These are phyloP conservation scores for Sussaba pulchella DNA, from an alignment of 2,888 invertebrate species.

Conservation along the genomic window DNA sequence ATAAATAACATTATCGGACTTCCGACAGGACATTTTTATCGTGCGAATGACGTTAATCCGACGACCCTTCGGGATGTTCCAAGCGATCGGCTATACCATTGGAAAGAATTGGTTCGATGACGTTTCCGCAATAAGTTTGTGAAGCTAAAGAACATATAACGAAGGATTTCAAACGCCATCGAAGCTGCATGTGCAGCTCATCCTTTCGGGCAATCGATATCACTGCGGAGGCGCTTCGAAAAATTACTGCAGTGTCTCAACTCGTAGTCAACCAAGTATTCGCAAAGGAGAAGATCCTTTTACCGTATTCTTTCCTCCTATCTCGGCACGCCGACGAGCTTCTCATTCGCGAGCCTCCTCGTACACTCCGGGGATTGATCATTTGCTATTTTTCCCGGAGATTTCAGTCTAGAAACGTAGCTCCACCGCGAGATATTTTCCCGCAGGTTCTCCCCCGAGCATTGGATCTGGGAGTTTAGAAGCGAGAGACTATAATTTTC, in stretches of 20 bases:
- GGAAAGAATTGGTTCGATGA: not conserved
- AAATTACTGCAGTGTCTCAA: constrained; percentile 60
- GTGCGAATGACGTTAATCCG: not conserved
- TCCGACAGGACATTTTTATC: not conserved
- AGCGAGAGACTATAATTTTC: not conserved
- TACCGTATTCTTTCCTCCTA: not conserved
- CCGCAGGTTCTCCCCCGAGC: not conserved
- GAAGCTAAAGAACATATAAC: constrained; percentile 48
- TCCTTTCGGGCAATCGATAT: constrained; percentile 31
- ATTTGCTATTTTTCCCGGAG: constrained; percentile 22
- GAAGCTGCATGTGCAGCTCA: constrained; percentile 9
- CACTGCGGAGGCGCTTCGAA: constrained; percentile 55
- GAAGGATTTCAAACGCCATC: constrained; percentile 39
- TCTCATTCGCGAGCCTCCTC: constrained; percentile 16
- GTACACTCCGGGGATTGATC: constrained; percentile 31
- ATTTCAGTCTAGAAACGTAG: not conserved
- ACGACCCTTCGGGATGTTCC: not conserved
- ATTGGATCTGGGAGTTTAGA: not conserved
- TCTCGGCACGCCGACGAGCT: constrained; percentile 18
- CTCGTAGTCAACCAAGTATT: constrained; percentile 23
- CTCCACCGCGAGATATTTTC: constrained; percentile 4
- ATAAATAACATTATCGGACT: no score
- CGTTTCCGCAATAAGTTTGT: not conserved
- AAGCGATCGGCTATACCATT: not conserved
- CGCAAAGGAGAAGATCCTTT: constrained; percentile 17